A percentile compares a stretch with the other conserved stretches of the same genome.
Evolutionary conservation across 2,888 invertebrate genomes (phyloP).

Genomic region (Meghimatium bilineatum): DNA sequence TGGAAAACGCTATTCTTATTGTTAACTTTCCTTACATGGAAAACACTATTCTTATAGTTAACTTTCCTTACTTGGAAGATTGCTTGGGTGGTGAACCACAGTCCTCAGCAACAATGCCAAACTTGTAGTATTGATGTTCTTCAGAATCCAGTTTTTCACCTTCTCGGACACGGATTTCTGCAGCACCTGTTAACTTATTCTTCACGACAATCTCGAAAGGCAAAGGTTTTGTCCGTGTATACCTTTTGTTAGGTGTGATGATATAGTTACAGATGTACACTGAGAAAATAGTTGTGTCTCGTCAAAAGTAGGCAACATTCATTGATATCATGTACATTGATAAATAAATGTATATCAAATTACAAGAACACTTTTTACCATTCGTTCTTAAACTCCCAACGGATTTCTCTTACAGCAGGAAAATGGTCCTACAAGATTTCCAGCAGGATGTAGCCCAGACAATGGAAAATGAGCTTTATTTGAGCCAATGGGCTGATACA

Average conservation of each 20-base stretch:
- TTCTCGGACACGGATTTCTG: constrained; percentile 67
- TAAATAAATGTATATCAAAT: no score
- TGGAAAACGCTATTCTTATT: no score
- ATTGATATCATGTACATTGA: no score
- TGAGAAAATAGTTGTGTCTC: constrained; percentile 45
- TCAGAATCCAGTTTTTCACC: constrained; percentile 88
- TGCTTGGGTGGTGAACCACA: constrained; percentile 80
- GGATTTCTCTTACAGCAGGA: no score
- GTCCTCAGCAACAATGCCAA: constrained; percentile 94
- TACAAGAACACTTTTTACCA: no score
- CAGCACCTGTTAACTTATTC: constrained; percentile 68
- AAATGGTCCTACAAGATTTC: no score
- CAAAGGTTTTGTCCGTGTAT: constrained; percentile 55
- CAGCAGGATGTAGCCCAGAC: no score
- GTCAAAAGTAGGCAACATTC: not conserved
- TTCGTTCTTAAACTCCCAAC: no score
- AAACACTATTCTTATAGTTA: not conserved
- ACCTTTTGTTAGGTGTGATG: constrained; percentile 57
- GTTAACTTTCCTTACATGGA: no score
- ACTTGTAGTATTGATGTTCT: constrained; percentile 94
- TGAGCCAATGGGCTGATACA: no score
- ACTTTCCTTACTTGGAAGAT: constrained; percentile 54
- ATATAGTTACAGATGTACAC: constrained; percentile 73
- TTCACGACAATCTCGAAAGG: constrained; percentile 70
- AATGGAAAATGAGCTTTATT: no score